Evolutionary conservation across 2,797 vertebrate species (phyloP), one percentile per base, ranked within the genome.

Genomic region (Chelon auratus): DNA sequence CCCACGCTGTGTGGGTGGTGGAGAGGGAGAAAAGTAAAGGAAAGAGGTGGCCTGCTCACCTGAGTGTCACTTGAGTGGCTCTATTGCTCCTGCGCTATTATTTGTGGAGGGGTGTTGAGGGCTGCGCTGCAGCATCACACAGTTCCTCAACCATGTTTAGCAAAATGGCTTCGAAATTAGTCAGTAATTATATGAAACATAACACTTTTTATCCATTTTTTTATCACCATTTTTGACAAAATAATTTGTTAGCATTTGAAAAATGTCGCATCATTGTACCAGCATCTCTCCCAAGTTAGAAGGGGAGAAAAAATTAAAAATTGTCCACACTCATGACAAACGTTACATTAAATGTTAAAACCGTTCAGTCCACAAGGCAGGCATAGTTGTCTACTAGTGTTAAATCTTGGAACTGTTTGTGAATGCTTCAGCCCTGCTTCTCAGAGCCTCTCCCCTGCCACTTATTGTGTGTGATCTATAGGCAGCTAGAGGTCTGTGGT

Each of bases 81-180:
- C 78, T 86, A 94, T 91, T 93, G 93, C 96, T 97, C 97, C 97
- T 99, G 98, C 96, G 96, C 96, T 98, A 98, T 97, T 98, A 97
- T 97, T 96, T 96, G 82, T 93, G 95, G 95, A 95, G 95, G 96
- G 95, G 94, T 90, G 83, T 95, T 93, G 94, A 95, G 93, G 95
- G 94, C 95, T 92, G 83, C 90, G 95, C 95, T 95, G 95, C 94
- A 95, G 94, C 95, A 94, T 93, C 94, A 94, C 94, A 92, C 93
- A 94, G 93, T 93, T 95, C 91, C 90, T 90, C 22, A 70, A 51
- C 50, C 43, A 45, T 64, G 48, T 1, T 30, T 68, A 20, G 22
- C 26, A 62, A 56, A 63, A 51, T 5, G 7, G 15, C 48, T 37
- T 43, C 36, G 30, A 63, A 33, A 62, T n/a, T 72, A 68, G 51